Evolutionary conservation across 30 jellyfish, hydroid and myxozoan species (phyloP), one percentile per base, ranked within the genome.

Genomic region (Haliclystus octoradiatus): DNA sequence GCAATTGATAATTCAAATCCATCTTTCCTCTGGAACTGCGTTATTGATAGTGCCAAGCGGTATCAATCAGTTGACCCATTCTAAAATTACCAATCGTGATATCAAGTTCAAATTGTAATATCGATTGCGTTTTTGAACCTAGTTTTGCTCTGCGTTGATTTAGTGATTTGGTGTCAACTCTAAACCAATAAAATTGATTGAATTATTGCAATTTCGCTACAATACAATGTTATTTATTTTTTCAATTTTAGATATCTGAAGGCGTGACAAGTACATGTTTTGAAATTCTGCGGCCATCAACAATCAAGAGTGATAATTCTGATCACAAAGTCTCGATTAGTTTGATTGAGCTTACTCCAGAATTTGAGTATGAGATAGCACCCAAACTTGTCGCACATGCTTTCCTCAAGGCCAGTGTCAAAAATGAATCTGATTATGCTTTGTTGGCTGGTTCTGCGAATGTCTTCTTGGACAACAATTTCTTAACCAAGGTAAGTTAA

Each of bases 351-450:
- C 74, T 86, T 28, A 72, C 89, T 49, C 96, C 96, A 2, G 33
- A 71, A 14, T 79, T 86, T 52, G 96, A 86, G 70, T 86, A 86
- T 83, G 57, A 50, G 50, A 47, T 88, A 2, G 80, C 69, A 2
- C 96, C 96, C 3, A 86, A 74, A 68, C 63, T 65, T 9, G 96
- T 80, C n/a, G 85, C 96, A 1, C 96, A 86, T 66, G 94, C 96
- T 22, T 86, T 78, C 70, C 68, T 86, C 73, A 78, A 81, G 28
- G 87, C 90, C 35, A 86, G 57, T 66, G 94, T 80, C 31, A 79
- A 69, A 34, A 86, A 86, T 75, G 87, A 82, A n/a, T 72, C 92
- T 0, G 69, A 64, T 27, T 86, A 86, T 86, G 94, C 96, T n/a
- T 35, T 86, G 86, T 68, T 86, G 63, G 93, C 82, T 26, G 96